Percentiles rank a stretch among this genome's conserved stretches.
These are phyloP conservation scores for Schlechtendalia chinensis DNA, from an alignment of 1,140 invertebrate genomes.

Conservation along the genomic window DNA sequence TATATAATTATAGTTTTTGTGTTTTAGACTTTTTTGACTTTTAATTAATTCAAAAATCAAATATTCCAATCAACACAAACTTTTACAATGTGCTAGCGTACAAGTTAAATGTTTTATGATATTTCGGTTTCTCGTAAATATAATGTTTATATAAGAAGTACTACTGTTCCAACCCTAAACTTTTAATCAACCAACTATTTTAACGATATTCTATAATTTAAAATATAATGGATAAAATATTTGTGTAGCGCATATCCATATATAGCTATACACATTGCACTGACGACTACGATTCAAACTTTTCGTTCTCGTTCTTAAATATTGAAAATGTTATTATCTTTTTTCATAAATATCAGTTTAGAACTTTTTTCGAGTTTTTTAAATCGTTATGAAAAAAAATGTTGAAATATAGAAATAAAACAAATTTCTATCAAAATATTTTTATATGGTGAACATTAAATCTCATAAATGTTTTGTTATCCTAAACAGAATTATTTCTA, in stretches of 20 bases:
- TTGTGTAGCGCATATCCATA: not conserved
- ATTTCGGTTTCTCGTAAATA: too few species aligned
- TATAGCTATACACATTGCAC: not conserved
- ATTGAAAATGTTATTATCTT: not conserved
- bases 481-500: not conserved
- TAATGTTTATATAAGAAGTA: not conserved
- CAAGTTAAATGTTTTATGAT: too few species aligned
- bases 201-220: not conserved
- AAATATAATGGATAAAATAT: not conserved
- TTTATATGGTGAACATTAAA: too few species aligned
- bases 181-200: not conserved
- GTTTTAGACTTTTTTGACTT: too few species aligned
- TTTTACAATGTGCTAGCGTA: too few species aligned
- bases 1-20: too few species aligned
- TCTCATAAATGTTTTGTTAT: too few species aligned
- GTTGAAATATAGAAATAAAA: too few species aligned
- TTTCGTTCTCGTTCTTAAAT: not conserved
- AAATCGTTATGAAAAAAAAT: not conserved
- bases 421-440: too few species aligned
- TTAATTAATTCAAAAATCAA: too few species aligned
- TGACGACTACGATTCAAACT: not conserved
- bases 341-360: not conserved
- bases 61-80: too few species aligned
- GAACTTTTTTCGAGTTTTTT: not conserved
- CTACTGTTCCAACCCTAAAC: not conserved